Percentiles rank a stretch among this genome's conserved stretches.
Evolutionary conservation across 2,113 vertebrate genomes (phyloP).

Genomic region (Bathybates hornii): DNA sequence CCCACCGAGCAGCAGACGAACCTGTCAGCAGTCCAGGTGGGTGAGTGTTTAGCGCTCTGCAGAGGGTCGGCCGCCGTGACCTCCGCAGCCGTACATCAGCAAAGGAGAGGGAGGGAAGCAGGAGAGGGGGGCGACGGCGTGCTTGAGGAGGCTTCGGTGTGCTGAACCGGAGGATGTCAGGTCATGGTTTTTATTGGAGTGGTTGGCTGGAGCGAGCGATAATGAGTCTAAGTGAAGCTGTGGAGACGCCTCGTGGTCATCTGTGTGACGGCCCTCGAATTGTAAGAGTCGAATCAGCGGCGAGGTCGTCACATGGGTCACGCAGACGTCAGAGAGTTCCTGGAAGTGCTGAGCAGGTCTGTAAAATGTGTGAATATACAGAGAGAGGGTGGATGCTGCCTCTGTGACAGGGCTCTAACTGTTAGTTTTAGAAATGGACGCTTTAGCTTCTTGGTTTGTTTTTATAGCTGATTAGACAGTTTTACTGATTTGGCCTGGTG

Average conservation of each 20-base stretch:
- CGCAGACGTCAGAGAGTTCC: background rate
- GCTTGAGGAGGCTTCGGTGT: background rate
- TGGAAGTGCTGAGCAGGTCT: background rate
- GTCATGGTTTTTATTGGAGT: background rate
- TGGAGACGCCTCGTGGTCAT: background rate
- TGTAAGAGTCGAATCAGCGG: background rate
- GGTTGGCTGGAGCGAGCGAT: background rate
- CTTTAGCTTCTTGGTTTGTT: background rate
- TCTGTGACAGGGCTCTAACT: background rate
- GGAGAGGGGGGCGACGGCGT: background rate
- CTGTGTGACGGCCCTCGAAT: background rate
- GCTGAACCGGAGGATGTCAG: background rate
- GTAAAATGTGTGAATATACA: background rate
- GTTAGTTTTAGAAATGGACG: background rate
- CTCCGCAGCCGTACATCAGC: background rate
- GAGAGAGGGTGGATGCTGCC: background rate
- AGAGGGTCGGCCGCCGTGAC: background rate
- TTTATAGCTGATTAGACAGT: background rate
- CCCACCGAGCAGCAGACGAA: background rate
- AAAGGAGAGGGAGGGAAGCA: background rate
- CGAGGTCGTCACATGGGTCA: background rate
- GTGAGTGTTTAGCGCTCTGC: background rate
- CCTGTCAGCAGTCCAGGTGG: background rate
- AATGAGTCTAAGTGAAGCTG: background rate
- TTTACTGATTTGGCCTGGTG: fast-evolving